Evolutionary conservation across 1,140 invertebrate species (phyloP).

Genomic region (Aphelinus atriplicis): DNA sequence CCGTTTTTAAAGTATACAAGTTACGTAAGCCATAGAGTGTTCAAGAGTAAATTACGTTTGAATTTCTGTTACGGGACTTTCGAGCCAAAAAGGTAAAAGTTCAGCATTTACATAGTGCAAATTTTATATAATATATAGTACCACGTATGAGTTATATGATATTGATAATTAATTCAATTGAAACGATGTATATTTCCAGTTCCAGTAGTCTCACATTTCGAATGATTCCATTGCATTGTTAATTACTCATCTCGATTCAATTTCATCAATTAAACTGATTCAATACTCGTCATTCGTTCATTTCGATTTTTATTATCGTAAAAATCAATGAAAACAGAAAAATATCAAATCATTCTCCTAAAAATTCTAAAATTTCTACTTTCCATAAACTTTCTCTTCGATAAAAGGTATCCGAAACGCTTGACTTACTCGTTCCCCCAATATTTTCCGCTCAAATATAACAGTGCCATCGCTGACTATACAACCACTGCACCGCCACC

Average conservation of each 20-base stretch:
- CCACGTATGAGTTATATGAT: too few species aligned
- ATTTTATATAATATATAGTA: not conserved
- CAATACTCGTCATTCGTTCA: too few species aligned
- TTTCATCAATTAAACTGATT: too few species aligned
- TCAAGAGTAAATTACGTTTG: too few species aligned
- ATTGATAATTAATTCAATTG: too few species aligned
- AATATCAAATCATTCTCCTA: too few species aligned
- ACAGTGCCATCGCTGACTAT: not conserved
- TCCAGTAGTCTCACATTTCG: too few species aligned
- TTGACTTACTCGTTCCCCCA: not conserved
- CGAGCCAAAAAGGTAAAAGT: too few species aligned
- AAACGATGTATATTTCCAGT: too few species aligned
- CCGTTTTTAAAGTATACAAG: too few species aligned
- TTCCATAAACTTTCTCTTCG: slow-evolving; percentile 20
- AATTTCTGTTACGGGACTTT: too few species aligned
- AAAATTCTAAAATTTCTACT: not conserved
- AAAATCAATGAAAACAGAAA: slow-evolving; percentile 11
- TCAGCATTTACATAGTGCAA: not conserved
- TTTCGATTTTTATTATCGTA: not conserved
- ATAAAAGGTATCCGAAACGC: not conserved
- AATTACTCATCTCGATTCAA: not conserved
- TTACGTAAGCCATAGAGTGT: too few species aligned
- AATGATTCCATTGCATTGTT: not conserved
- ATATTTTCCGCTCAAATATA: slow-evolving; percentile 18
- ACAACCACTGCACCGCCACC: slow-evolving; percentile 1